Evolutionary conservation across 1,140 invertebrate species (phyloP), one percentile per base, ranked within the genome.

Genomic region (Zaprionus africanus): DNA sequence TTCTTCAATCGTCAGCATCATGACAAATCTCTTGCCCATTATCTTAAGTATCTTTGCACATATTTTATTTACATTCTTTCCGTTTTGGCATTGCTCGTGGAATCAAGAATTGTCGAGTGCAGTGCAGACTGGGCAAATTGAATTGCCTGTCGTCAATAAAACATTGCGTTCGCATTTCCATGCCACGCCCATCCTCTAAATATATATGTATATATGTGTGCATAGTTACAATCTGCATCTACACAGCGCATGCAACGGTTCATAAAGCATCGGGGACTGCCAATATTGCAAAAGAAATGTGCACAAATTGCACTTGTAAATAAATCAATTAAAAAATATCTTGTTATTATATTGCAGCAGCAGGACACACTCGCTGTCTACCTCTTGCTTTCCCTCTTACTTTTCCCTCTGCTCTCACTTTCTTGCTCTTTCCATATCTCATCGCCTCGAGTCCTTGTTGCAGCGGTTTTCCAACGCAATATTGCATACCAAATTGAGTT

Each of bases 291-390:
- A 81, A 81, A 90, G 79, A 84, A 90, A 88, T 88, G 75, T 78
- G 78, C 76, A 90, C 78, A 88, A 90, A 88, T 90, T 88, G 84
- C 88, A 88, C 71, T 90, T 84, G 72, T 88, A 87, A 87, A 84
- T 88, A 87, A 87, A 88, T 87, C 81, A 87, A 87, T 88, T 88
- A 82, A 78, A 81, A 46, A 87, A 88, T 84, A 81, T 84, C 74
- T 81, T 76, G 81, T 84, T 76, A 70, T 83, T 67, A 77, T 76
- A 70, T 83, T 67, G 72, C 67, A 59, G 53, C 24, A 54, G 57
- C 54, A 76, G 57, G 66, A 78, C 56, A 51, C 43, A 66, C 57
- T 57, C 41, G 34, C 54, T 34, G 54, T 64, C 15, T 34, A 31
- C 53, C 43, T 26, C 38, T 19, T 17, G 24, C 28, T 12, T 11